phyloP scores from a whole-genome alignment of 2,113 vertebrate species.

The Hippocampus barbouri region DNA sequence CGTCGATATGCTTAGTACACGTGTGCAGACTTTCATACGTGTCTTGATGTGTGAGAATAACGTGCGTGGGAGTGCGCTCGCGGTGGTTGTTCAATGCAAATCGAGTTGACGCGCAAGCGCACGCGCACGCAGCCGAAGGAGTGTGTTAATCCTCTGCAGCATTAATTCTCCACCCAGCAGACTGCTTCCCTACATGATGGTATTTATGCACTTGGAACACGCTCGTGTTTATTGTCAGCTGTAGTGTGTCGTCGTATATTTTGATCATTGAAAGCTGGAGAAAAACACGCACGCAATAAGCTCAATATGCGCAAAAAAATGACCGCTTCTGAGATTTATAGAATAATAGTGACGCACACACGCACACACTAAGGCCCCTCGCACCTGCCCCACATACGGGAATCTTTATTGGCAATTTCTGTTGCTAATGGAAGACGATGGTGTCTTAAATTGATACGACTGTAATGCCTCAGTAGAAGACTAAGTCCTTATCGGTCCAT shows the following conservation, averaged over 20 bases:
- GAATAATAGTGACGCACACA: neutral
- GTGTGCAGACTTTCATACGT: neutral
- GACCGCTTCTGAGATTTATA: conserved; percentile 25
- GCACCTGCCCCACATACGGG: conserved; percentile 19
- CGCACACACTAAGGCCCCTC: conserved; percentile 30
- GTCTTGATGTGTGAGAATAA: conserved; percentile 4
- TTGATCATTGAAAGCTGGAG: neutral
- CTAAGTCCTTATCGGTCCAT: conserved; percentile 12
- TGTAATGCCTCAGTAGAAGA: conserved; percentile 21
- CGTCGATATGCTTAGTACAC: conserved; percentile 11
- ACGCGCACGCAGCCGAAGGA: conserved; percentile 2
- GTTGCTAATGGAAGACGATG: conserved; percentile 50
- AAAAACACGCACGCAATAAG: conserved; percentile 5
- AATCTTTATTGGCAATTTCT: conserved; percentile 59
- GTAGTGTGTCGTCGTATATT: neutral
- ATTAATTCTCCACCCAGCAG: conserved; percentile 32
- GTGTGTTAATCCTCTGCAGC: conserved; percentile 40
- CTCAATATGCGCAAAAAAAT: neutral
- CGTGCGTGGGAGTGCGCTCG: conserved; percentile 2
- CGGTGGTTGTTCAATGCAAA: conserved; percentile 9
- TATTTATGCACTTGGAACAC: conserved; percentile 22
- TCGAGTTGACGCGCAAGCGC: conserved; percentile 15
- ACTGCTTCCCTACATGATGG: conserved; percentile 18
- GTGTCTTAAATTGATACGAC: conserved; percentile 47
- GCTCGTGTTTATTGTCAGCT: conserved; percentile 3